Percentiles rank a stretch among this genome's conserved stretches.
Evolutionary conservation across 1,140 invertebrate genomes (phyloP).

Genomic region (Babylonia areolata): DNA sequence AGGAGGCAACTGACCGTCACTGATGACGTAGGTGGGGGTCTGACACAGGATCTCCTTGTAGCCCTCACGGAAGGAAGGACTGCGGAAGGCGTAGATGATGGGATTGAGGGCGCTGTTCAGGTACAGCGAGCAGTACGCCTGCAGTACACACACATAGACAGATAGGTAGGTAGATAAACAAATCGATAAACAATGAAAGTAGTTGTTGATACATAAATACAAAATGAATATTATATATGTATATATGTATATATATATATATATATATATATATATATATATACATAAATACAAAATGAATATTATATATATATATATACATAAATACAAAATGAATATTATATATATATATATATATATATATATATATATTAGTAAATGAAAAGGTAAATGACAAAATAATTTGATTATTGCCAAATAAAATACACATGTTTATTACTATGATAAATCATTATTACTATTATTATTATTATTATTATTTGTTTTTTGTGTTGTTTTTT

Average conservation of each 20-base stretch:
- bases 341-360: not conserved
- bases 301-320: not conserved
- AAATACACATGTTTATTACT: too few relatives aligned
- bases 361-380: not conserved
- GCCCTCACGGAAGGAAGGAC: constrained; percentile 76
- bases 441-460: too few relatives aligned
- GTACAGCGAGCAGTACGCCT: constrained; percentile 77
- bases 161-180: not conserved
- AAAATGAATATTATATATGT: too few relatives aligned
- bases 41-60: constrained; percentile 77
- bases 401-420: too few relatives aligned
- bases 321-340: too few relatives aligned
- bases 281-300: not conserved
- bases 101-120: constrained; percentile 78
- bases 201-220: too few relatives aligned
- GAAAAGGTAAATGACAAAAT: too few relatives aligned
- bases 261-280: not conserved
- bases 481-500: too few relatives aligned
- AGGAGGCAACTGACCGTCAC: constrained; percentile 63
- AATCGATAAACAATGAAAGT: too few relatives aligned
- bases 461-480: too few relatives aligned
- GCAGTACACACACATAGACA: constrained; percentile 38
- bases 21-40: constrained; percentile 63
- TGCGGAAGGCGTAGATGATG: constrained; percentile 77
- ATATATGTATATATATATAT: not conserved